Conservation (phyloP, 2,888 invertebrate species). For the Zaprionus obscuricornis region DNA sequence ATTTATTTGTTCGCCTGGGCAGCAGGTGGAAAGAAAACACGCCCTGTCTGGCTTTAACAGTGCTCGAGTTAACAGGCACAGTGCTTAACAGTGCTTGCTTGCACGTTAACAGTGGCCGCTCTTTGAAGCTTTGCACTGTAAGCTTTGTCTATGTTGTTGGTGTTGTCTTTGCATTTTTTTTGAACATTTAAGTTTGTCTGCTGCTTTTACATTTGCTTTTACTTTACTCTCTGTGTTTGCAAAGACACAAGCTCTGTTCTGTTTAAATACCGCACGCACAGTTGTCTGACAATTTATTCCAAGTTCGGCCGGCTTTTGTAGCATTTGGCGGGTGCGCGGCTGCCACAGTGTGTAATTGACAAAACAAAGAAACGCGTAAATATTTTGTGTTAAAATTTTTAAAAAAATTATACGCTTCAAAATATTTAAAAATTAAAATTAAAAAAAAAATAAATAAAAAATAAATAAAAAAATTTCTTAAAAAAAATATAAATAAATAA, state of each 20-base stretch:
- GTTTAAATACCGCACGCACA: conserved; percentile 73
- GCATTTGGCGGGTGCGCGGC: conserved; percentile 56
- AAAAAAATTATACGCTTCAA: too few relatives aligned
- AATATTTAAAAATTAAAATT: background rate
- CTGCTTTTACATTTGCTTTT: conserved; percentile 19
- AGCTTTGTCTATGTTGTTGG: conserved; percentile 45
- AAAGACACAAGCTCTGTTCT: conserved; percentile 45
- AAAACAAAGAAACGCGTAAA: conserved; percentile 40
- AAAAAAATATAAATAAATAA: background rate
- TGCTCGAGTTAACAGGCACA: conserved; percentile 46
- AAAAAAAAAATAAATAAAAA: conserved; percentile 1
- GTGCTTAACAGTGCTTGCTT: conserved; percentile 34
- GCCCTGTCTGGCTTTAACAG: conserved; percentile 39
- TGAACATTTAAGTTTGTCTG: too few relatives aligned
- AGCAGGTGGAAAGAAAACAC: conserved; percentile 16
- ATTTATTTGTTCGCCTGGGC: conserved; percentile 20
- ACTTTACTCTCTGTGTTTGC: conserved; percentile 54
- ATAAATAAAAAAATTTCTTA: conserved; percentile 3
- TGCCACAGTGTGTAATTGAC: conserved; percentile 22
- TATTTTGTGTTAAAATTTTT: too few relatives aligned
- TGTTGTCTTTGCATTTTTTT: conserved; percentile 14
- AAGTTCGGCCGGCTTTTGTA: conserved; percentile 76
- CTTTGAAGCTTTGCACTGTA: conserved; percentile 59
- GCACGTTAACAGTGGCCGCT: too few relatives aligned
- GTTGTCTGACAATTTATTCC: conserved; percentile 72